Evolutionary conservation across 2,888 invertebrate genomes (phyloP), one percentile per base, ranked within the genome.

Genomic region (Neoaliturus tenellus): DNA sequence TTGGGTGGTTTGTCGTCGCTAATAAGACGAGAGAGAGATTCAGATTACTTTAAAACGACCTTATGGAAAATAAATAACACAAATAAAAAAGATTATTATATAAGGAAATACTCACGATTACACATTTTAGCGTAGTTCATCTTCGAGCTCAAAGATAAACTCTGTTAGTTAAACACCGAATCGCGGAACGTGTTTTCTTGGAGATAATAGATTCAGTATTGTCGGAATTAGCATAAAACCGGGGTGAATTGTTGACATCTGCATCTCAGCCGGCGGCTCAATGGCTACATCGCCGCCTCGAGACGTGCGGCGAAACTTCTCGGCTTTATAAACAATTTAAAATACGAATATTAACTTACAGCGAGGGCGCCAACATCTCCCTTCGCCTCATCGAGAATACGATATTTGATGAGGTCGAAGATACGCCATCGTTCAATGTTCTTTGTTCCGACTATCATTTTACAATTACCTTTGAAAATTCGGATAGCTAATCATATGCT

Each of bases 211-310:
- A 62, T 62, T 62, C 62, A 62, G 62, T 62, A 62, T 62, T 62
- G 62, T 62, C 31, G 14, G 62, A 62, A 62, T 62, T 62, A 62
- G 28, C 62, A 62, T 62, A 62, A 62, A 62, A 62, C 62, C 31
- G 62, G 62, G 62, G 62, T 28, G 62, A 31, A 62, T 62, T 62
- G 28, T 62, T 62, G 62, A 62, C 62, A 62, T 62, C 62, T 62
- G 62, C 62, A 62, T 62, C 31, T 28, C 62, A 62, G 28, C 62
- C 28, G 62, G 62, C 62, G 28, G 62, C 62, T 28, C 28, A 14
- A 31, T 62, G 62, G 14, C 28, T 62, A 17, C 62, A 62, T 62
- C 62, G 31, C 14, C 28, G 62, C 62, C 62, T 14, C 62, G 62
- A 31, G 62, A 62, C 62, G 14, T 31, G 62, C 62, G 31, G 28